phyloP scores from a whole-genome alignment of 2,113 vertebrate species.

The Coturnix japonica region DNA sequence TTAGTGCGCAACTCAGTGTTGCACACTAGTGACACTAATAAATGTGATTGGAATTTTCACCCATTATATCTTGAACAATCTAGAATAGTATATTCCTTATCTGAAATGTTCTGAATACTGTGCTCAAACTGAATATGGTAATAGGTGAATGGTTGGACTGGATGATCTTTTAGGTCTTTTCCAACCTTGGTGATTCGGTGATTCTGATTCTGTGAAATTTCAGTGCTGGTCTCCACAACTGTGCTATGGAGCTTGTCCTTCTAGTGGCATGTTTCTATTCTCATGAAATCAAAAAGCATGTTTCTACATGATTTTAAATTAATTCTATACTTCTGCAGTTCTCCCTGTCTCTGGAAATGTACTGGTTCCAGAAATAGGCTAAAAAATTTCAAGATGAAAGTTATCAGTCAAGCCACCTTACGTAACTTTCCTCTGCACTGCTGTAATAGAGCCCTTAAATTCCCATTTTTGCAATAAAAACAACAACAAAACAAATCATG shows the following conservation, averaged over 20 bases:
- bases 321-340: background rate
- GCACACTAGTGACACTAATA: background rate
- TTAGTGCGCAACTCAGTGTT: background rate
- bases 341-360: background rate
- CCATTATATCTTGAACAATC: background rate
- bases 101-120: background rate
- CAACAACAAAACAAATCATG: background rate
- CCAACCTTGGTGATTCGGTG: no score
- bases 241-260: background rate
- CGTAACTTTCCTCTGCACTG: background rate
- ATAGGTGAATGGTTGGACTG: no score
- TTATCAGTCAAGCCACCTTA: background rate
- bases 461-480: background rate
- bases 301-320: background rate
- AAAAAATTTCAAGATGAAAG: background rate
- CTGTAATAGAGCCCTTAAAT: background rate
- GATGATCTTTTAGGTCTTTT: no score
- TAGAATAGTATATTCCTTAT: background rate
- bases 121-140: no score
- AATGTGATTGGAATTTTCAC: background rate
- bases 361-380: background rate
- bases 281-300: background rate
- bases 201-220: background rate
- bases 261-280: background rate
- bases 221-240: background rate